phyloP scores from a whole-genome alignment of 2,797 vertebrate species.

The Pseudochirops cupreus region DNA sequence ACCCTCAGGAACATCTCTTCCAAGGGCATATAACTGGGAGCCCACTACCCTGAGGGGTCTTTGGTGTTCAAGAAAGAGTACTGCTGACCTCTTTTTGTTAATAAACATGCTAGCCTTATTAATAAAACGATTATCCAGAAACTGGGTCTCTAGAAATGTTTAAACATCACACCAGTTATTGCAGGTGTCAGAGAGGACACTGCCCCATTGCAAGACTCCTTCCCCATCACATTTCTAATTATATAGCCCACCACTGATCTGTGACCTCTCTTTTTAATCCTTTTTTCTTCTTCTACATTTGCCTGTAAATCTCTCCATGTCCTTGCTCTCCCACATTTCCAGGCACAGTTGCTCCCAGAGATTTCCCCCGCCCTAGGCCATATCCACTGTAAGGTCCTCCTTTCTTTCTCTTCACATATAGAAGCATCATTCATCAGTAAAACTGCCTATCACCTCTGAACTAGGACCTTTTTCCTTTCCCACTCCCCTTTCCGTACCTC shows the following conservation, averaged over 20 bases:
- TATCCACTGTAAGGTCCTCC: neutral
- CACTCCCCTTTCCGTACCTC: neutral
- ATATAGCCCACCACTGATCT: neutral
- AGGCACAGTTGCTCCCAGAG: neutral
- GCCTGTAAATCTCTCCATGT: neutral
- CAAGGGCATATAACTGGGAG: neutral
- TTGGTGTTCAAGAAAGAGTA: neutral
- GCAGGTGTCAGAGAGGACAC: neutral
- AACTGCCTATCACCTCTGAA: neutral
- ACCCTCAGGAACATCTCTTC: neutral
- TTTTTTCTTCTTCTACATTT: neutral
- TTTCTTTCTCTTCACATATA: neutral
- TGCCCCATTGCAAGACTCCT: neutral
- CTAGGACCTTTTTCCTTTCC: neutral
- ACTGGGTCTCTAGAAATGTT: neutral
- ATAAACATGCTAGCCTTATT: neutral
- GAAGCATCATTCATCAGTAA: neutral
- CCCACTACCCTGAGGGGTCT: neutral
- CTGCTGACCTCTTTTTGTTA: neutral
- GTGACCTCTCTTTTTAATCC: neutral
- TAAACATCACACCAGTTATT: neutral
- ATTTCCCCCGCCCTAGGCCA: neutral
- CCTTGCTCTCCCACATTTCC: neutral
- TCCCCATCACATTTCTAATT: neutral
- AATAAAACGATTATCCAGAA: neutral